phyloP scores from a whole-genome alignment of 2,113 vertebrate species.

The Platanista minor region DNA sequence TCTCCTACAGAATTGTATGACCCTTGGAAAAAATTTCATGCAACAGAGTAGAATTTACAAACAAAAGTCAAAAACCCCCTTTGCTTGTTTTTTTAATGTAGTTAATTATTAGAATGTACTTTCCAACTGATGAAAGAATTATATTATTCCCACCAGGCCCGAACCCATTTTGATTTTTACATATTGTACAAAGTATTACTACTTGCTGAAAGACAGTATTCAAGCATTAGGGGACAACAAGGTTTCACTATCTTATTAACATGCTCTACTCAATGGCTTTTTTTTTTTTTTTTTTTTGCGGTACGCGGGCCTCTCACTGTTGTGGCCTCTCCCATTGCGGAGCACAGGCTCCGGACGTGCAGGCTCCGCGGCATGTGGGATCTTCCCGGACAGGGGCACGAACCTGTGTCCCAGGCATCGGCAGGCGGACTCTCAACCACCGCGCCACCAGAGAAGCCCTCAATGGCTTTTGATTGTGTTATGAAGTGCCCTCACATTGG shows the following conservation, averaged over 20 bases:
- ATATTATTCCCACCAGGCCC: neutral
- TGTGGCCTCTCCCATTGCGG: no score
- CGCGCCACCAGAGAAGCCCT: no score
- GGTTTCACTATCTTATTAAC: constrained; percentile 23
- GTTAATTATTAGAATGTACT: constrained; percentile 39
- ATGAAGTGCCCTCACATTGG: neutral
- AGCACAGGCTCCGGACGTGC: no score
- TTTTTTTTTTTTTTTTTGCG: no score
- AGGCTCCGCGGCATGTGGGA: no score
- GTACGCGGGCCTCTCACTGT: no score
- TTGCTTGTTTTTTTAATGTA: neutral
- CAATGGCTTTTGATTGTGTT: neutral
- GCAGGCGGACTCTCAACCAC: no score
- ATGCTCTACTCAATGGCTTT: neutral
- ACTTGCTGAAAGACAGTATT: constrained; percentile 36
- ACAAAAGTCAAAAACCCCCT: neutral
- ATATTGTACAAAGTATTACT: neutral
- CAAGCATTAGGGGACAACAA: constrained; percentile 19
- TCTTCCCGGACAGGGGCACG: no score
- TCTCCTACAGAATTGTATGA: constrained; percentile 2
- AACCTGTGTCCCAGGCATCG: no score
- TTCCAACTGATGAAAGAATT: constrained; percentile 60
- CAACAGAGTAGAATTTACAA: constrained; percentile 31
- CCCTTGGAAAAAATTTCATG: constrained; percentile 39
- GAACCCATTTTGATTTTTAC: neutral